Percentiles rank a stretch among this genome's conserved stretches.
Evolutionary conservation across 2,113 vertebrate genomes (phyloP).

Genomic region (Ifrita kowaldi): DNA sequence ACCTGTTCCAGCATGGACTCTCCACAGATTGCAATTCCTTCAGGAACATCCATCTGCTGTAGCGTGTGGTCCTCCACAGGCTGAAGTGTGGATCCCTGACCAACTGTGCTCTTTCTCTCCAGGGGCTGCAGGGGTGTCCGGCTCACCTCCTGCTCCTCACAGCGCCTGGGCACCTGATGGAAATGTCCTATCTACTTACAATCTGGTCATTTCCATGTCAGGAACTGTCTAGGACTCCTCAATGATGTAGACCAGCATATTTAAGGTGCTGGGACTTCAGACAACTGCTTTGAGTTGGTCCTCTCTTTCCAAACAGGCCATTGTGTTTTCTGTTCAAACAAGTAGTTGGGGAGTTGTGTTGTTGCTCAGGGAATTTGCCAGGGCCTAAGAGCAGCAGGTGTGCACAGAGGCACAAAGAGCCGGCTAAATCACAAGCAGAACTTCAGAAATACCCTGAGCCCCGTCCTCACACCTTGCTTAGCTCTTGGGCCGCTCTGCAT

Average conservation of each 20-base stretch:
- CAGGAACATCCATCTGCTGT: neutral
- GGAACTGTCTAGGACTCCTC: neutral
- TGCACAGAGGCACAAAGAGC: neutral
- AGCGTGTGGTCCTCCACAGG: accelerated
- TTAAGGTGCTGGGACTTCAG: neutral
- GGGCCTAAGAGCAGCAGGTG: accelerated
- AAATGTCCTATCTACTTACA: neutral
- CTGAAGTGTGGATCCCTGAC: neutral
- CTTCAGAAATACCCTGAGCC: neutral
- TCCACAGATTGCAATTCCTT: neutral
- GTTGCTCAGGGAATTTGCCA: neutral
- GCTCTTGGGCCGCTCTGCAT: neutral
- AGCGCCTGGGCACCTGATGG: neutral
- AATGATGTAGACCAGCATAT: neutral
- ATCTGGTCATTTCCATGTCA: accelerated
- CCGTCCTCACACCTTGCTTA: neutral
- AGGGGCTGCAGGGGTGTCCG: neutral
- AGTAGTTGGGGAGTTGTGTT: neutral
- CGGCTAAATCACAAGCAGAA: neutral
- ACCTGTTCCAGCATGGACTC: neutral
- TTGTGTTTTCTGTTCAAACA: neutral
- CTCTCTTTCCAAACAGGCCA: neutral
- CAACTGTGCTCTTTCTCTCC: too few species aligned
- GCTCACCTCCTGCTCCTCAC: neutral
- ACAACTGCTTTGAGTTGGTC: accelerated